phyloP scores from a whole-genome alignment of 2,113 vertebrate genomes.

The Hydropotes inermis region DNA sequence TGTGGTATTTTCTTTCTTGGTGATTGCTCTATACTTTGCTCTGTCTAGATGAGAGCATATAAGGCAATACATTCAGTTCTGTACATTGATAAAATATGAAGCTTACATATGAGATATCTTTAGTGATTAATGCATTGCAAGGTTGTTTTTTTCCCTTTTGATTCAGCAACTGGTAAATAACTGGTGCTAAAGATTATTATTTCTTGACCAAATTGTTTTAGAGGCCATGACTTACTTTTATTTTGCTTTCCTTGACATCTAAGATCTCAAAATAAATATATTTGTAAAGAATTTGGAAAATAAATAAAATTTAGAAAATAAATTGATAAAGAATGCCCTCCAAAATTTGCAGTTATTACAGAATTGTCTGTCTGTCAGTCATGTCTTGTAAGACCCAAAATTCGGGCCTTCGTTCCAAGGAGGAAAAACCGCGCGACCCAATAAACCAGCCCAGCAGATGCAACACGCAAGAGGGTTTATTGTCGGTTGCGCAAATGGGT shows the following conservation, averaged over 20 bases:
- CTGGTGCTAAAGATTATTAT: background rate
- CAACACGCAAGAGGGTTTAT: no score
- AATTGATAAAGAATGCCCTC: background rate
- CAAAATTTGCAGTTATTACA: background rate
- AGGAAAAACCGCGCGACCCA: no score
- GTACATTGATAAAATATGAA: conserved; percentile 19
- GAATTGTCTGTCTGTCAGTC: background rate
- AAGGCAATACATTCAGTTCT: conserved; percentile 21
- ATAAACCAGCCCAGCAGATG: no score
- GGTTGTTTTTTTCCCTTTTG: background rate
- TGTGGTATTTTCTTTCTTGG: background rate
- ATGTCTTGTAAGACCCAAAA: no score
- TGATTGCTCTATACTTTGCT: background rate
- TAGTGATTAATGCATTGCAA: conserved; percentile 35
- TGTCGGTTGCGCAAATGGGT: no score
- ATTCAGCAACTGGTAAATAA: background rate
- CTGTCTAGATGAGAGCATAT: conserved; percentile 27
- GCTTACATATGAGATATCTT: conserved; percentile 29
- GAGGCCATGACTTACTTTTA: background rate
- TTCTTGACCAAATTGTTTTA: background rate
- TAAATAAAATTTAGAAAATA: background rate
- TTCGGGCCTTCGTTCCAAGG: no score
- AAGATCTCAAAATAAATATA: background rate
- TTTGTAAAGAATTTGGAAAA: background rate
- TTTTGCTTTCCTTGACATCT: background rate